Base-by-base conservation (phyloP, 2,888 invertebrate species). In the Gastrophysa polygoni region DNA sequence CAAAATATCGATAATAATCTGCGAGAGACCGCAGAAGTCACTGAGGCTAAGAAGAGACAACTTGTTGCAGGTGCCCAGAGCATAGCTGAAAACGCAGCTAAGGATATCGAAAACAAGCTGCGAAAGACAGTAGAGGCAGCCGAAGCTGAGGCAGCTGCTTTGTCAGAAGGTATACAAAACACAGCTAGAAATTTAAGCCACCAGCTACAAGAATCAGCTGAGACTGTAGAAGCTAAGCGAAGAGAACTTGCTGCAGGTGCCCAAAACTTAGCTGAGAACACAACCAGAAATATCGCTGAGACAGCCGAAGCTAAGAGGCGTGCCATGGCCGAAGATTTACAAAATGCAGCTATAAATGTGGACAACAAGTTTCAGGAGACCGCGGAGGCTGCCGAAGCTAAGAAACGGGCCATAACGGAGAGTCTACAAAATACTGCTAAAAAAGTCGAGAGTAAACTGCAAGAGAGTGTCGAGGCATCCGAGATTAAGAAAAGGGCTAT, bases 261-360 rank as follows among this genome's bases (percentile, higher is more conserved):
- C 10, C 70, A 70, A 52, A 66, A 64, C 44, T 65, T 58, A 54
- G 69, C 67, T 14, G 65, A 68, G 28, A 66, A 64, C 18, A 16
- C 68, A 8, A 69, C 67, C 5, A 60, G 49, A 32, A 82, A 85
- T 8, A 85, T 87, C 46, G 65, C 67, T 6, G 65, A 67, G 21
- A 57, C 61, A 6, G 67, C 64, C 16, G 59, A 68, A 21, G 57
- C 57, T 16, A 57, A 67, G 46, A 63, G 54, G 17, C 32, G 51
- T 5, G 59, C 16, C 0, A 21, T 63, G n/a, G 60, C 44, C 6
- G 50, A 68, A 51, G 66, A 65, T 28, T 43, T 60, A n/a, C 61
- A 49, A 56, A 56, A 56, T 44, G 8, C 48, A 18, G 56, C 51
- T 2, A 47, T 21, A 44, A 48, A 51, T 10, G 18, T 59, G 10